Percentiles rank a stretch among this genome's conserved stretches.
Evolutionary conservation across 2,888 invertebrate genomes (phyloP).

Genomic region (Habroteleia sp.): DNA sequence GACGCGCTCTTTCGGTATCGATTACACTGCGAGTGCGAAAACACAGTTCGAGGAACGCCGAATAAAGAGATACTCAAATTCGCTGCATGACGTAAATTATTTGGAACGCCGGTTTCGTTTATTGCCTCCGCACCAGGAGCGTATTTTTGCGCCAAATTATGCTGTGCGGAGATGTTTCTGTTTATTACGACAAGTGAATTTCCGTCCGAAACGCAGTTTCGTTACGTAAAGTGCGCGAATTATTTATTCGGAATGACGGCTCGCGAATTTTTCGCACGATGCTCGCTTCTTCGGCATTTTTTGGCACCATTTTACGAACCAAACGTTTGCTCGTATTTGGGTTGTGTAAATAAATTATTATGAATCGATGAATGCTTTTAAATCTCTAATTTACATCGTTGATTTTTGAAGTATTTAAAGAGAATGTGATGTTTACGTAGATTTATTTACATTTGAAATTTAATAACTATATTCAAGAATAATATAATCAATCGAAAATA

Average conservation of each 20-base stretch:
- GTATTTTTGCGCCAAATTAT: conserved; percentile 37
- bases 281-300: too few relatives aligned
- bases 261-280: conserved; percentile 15
- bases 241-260: conserved; percentile 15
- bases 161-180: conserved; percentile 14
- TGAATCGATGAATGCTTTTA: too few relatives aligned
- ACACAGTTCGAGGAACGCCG: conserved; percentile 8
- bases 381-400: too few relatives aligned
- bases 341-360: too few relatives aligned
- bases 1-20: conserved; percentile 63
- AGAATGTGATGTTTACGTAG: too few relatives aligned
- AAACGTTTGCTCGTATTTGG: too few relatives aligned
- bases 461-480: too few relatives aligned
- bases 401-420: too few relatives aligned
- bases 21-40: conserved; percentile 44
- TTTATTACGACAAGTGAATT: conserved; percentile 35
- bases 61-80: conserved; percentile 36
- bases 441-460: too few relatives aligned
- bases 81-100: conserved; percentile 35
- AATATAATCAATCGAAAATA: too few relatives aligned
- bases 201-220: conserved; percentile 8
- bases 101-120: conserved; percentile 21
- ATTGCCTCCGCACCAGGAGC: conserved; percentile 20
- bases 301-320: too few relatives aligned
- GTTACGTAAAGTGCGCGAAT: conserved; percentile 26